Evolutionary conservation across 2,888 invertebrate species (phyloP).

Genomic region (Caenorhabditis becei): DNA sequence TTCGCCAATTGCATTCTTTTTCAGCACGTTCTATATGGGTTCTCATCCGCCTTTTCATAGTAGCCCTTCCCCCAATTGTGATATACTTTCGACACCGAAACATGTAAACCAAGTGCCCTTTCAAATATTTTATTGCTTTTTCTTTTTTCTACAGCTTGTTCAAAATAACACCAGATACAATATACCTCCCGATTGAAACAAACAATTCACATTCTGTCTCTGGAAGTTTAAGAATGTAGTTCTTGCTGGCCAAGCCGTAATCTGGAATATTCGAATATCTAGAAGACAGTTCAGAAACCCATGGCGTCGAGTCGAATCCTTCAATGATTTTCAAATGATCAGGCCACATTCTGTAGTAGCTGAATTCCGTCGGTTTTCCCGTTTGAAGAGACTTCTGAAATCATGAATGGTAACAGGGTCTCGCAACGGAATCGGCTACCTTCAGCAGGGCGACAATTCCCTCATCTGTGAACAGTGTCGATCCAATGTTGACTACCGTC

Average conservation of each 20-base stretch:
- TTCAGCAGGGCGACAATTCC: not conserved
- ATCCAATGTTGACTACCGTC: not conserved
- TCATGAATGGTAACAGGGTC: no score
- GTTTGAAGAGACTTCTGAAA: constrained; percentile 12
- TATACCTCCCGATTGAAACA: not conserved
- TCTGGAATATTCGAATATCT: not conserved
- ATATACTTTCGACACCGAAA: not conserved
- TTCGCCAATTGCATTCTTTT: constrained; percentile 23
- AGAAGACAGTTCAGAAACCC: not conserved
- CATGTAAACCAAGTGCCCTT: not conserved
- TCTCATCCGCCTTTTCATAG: constrained; percentile 3
- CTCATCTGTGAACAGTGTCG: not conserved
- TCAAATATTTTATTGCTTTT: no score
- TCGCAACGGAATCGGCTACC: not conserved
- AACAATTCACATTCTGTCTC: not conserved
- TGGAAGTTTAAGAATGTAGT: not conserved
- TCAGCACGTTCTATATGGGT: constrained; percentile 1
- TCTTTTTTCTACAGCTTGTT: not conserved
- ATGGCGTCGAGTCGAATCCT: not conserved
- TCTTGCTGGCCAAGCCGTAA: not conserved
- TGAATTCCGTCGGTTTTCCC: constrained; percentile 10
- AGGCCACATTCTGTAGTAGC: constrained; percentile 1
- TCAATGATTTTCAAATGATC: constrained; percentile 3
- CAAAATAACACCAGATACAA: not conserved
- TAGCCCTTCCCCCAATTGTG: not conserved